These are phyloP conservation scores for Stomorhina lunata DNA, from an alignment of 2,888 invertebrate genomes.

Conservation along the genomic window DNA sequence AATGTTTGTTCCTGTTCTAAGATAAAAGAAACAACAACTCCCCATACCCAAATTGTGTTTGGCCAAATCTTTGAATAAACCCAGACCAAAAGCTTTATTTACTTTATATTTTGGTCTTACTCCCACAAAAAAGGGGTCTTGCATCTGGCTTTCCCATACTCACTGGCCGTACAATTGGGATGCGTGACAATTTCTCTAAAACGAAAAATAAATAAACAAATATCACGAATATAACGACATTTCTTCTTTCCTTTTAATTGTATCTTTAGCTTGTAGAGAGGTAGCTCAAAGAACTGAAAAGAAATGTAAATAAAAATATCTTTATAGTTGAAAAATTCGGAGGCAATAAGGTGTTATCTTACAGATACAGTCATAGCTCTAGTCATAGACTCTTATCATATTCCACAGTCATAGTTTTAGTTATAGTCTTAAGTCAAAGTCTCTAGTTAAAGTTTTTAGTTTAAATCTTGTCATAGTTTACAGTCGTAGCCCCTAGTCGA, in stretches of 20 bases:
- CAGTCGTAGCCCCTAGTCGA: no score
- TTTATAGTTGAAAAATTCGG: no score
- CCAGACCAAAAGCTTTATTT: slow-evolving; percentile 23
- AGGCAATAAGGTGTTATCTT: no score
- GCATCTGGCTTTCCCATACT: background rate
- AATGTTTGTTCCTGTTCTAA: slow-evolving; percentile 58
- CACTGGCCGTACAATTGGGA: slow-evolving; percentile 1
- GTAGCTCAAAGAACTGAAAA: slow-evolving; percentile 13
- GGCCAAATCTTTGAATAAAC: background rate
- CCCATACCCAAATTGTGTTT: background rate
- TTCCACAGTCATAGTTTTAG: no score
- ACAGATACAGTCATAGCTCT: no score
- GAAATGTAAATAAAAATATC: background rate
- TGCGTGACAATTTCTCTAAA: slow-evolving; percentile 52
- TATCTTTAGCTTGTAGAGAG: background rate
- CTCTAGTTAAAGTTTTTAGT: no score
- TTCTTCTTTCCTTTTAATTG: slow-evolving; percentile 6
- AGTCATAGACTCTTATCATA: no score
- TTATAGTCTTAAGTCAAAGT: no score
- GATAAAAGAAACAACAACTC: background rate
- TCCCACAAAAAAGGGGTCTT: slow-evolving; percentile 31
- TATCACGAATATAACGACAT: background rate
- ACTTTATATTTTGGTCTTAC: background rate
- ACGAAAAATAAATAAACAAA: slow-evolving; percentile 46
- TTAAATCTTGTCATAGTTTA: no score